phyloP scores from a whole-genome alignment of 2,888 invertebrate genomes.

The Ferdinandea cuprea region DNA sequence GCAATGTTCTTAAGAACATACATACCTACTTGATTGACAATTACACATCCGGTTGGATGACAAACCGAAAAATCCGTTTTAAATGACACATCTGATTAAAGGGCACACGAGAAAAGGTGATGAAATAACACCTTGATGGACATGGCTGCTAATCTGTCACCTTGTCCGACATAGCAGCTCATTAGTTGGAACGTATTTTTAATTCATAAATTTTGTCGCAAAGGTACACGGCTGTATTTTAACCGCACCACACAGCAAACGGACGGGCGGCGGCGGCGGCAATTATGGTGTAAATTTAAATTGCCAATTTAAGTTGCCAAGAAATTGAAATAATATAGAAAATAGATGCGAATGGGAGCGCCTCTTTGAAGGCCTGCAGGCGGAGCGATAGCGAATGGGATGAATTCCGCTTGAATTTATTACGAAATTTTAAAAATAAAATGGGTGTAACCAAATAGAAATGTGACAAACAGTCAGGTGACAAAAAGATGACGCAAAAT shows the following conservation, averaged over 20 bases:
- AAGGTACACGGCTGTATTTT: background rate
- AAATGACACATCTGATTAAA: slow-evolving; percentile 52
- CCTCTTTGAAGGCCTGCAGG: slow-evolving; percentile 7
- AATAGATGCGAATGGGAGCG: background rate
- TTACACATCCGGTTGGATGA: slow-evolving; percentile 34
- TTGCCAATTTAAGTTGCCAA: slow-evolving; percentile 60
- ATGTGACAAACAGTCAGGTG: too few species aligned
- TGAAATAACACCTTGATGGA: slow-evolving; percentile 54
- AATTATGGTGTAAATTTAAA: slow-evolving; percentile 30
- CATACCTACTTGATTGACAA: slow-evolving; percentile 38
- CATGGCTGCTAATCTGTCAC: slow-evolving; percentile 60
- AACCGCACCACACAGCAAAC: background rate
- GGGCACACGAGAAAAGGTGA: slow-evolving; percentile 53
- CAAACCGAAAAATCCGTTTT: too few species aligned
- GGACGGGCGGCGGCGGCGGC: too few species aligned
- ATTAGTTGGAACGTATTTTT: slow-evolving; percentile 54
- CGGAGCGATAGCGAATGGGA: slow-evolving; percentile 29
- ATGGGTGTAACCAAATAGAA: slow-evolving; percentile 43
- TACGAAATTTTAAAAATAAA: background rate
- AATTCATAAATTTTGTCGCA: slow-evolving; percentile 42
- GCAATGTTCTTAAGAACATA: slow-evolving; percentile 18
- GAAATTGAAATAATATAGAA: slow-evolving; percentile 27
- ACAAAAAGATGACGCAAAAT: too few species aligned
- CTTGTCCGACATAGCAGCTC: slow-evolving; percentile 54
- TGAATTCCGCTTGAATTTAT: slow-evolving; percentile 18